Evolutionary conservation across 2,113 vertebrate genomes (phyloP).

Genomic region (Ursus arctos): DNA sequence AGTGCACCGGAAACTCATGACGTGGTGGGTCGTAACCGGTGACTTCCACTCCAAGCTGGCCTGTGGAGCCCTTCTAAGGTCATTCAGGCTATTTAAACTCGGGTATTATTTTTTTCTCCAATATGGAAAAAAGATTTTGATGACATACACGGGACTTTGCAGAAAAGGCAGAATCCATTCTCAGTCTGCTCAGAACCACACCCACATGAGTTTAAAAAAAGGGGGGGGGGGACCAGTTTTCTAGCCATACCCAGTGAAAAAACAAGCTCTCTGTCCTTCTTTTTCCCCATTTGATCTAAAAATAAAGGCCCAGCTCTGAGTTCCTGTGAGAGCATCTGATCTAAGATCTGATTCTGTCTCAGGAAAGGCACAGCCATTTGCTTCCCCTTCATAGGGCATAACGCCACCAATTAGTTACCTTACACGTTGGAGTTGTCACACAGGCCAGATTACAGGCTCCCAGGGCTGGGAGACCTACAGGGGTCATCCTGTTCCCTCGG

Average conservation of each 20-base stretch:
- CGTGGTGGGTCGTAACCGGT: fast-evolving
- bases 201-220: background rate
- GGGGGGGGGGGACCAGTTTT: background rate
- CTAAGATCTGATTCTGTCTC: slow-evolving; percentile 47
- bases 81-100: background rate
- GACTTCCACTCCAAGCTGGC: background rate
- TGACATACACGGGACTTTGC: background rate
- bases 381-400: slow-evolving; percentile 15
- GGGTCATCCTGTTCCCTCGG: background rate
- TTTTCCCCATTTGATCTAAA: slow-evolving; percentile 63
- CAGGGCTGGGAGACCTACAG: background rate
- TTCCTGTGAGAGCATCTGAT: slow-evolving; percentile 36
- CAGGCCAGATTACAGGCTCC: background rate
- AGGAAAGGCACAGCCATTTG: slow-evolving; percentile 46
- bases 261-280: background rate
- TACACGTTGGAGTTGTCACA: background rate
- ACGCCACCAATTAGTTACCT: slow-evolving; percentile 40
- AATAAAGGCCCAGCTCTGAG: slow-evolving; percentile 63
- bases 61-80: background rate
- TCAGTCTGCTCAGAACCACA: background rate
- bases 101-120: background rate
- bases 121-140: slow-evolving; percentile 23
- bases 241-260: background rate
- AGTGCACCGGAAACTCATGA: background rate
- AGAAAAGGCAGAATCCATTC: slow-evolving; percentile 40